Conservation (phyloP, 2,888 invertebrate genomes). For the Ophonus ardosiacus region DNA sequence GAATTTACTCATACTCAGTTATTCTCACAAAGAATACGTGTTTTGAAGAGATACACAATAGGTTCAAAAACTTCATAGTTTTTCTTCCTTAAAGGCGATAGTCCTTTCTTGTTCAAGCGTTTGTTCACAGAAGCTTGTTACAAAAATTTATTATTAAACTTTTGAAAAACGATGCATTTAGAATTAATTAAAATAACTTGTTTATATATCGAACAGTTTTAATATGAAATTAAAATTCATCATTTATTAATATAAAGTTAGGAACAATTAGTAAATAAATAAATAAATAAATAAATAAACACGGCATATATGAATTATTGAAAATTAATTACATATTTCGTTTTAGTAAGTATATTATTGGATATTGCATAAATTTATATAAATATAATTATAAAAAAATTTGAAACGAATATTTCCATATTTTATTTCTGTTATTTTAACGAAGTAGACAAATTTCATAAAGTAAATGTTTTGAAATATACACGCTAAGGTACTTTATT, state of each 20-base stretch:
- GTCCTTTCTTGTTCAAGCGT: background rate
- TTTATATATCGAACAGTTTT: background rate
- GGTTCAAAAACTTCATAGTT: background rate
- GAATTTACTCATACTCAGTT: background rate
- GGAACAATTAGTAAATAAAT: too few relatives aligned
- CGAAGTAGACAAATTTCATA: too few relatives aligned
- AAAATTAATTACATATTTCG: background rate
- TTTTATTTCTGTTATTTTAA: too few relatives aligned
- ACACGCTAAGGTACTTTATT: too few relatives aligned
- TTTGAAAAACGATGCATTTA: background rate
- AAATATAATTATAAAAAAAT: too few relatives aligned
- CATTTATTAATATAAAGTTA: background rate
- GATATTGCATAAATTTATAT: background rate
- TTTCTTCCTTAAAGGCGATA: background rate
- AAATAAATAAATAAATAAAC: background rate
- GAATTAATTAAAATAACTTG: background rate
- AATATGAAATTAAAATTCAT: background rate
- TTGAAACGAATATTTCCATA: too few relatives aligned
- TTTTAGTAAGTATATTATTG: background rate
- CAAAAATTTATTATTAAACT: background rate
- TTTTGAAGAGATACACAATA: background rate
- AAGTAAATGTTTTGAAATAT: too few relatives aligned
- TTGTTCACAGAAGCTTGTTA: background rate
- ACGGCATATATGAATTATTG: background rate
- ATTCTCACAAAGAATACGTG: background rate